These are phyloP conservation scores for Crocidura indochinensis DNA, from an alignment of 2,797 vertebrate species.

Conservation along the genomic window DNA sequence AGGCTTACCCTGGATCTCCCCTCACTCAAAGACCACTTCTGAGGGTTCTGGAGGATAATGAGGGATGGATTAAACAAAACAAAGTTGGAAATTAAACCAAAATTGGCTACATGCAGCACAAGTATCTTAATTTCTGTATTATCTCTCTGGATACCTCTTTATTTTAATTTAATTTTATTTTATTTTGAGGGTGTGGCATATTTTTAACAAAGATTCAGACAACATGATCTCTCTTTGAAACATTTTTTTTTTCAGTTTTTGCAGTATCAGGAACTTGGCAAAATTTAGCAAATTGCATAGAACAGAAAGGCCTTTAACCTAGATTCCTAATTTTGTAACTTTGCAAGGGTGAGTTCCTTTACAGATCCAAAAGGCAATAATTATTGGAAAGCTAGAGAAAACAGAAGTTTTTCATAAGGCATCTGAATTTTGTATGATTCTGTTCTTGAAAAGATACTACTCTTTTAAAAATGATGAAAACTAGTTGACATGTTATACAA, in stretches of 20 bases:
- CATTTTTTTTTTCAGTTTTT: neutral
- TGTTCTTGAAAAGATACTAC: neutral
- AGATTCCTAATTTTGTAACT: constrained; percentile 36
- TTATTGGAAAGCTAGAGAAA: neutral
- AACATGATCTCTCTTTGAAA: constrained; percentile 1
- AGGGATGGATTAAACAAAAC: too few species aligned
- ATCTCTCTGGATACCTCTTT: too few species aligned
- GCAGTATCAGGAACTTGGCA: constrained; percentile 41
- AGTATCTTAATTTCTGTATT: too few species aligned
- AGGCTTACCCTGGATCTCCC: too few species aligned
- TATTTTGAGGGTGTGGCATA: too few species aligned
- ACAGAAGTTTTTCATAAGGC: constrained; percentile 41
- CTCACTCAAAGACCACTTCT: too few species aligned
- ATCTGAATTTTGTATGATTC: constrained; percentile 31
- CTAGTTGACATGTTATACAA: neutral
- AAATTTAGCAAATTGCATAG: constrained; percentile 49
- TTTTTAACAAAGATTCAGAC: constrained; percentile 5
- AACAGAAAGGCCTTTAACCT: constrained; percentile 35
- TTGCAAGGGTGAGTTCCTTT: neutral
- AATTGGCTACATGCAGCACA: too few species aligned
- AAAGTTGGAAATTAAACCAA: too few species aligned
- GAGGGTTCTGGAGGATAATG: too few species aligned
- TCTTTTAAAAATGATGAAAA: constrained; percentile 20
- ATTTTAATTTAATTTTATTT: too few species aligned
- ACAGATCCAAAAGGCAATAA: neutral